A percentile compares a stretch with the other conserved stretches of the same genome.
Evolutionary conservation across 1,140 invertebrate species (phyloP).

Genomic region (Procambarus virginalis): DNA sequence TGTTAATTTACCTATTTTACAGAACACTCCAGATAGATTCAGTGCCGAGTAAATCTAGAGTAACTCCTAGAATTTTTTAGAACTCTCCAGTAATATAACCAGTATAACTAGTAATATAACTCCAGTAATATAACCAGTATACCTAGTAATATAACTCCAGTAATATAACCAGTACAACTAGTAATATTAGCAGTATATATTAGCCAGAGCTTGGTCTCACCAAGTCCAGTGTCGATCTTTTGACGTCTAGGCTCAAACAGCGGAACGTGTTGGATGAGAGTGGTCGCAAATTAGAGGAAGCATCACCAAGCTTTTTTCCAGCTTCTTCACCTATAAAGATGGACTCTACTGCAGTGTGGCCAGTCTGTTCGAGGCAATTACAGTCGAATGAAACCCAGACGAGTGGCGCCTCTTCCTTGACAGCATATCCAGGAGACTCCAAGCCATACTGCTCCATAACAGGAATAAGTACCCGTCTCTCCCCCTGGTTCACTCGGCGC

Average conservation of each 20-base stretch:
- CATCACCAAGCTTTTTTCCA: slow-evolving; percentile 1
- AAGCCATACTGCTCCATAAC: too few relatives aligned
- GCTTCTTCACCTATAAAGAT: slow-evolving; percentile 15
- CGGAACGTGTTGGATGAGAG: slow-evolving; percentile 20
- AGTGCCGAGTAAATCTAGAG: too few relatives aligned
- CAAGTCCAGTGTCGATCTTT: neutral
- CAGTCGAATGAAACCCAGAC: neutral
- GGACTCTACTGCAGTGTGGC: slow-evolving; percentile 9
- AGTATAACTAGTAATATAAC: too few relatives aligned
- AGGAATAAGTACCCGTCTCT: neutral
- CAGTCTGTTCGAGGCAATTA: neutral
- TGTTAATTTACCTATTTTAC: too few relatives aligned
- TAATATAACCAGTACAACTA: too few relatives aligned
- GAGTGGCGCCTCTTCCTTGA: slow-evolving; percentile 6
- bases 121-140: too few relatives aligned
- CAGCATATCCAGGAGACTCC: slow-evolving; percentile 10
- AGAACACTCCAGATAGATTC: too few relatives aligned
- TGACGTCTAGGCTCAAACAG: slow-evolving; percentile 40
- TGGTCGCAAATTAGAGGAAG: slow-evolving; percentile 4
- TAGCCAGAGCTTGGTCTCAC: slow-evolving; percentile 56
- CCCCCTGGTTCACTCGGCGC: neutral
- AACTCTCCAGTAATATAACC: too few relatives aligned
- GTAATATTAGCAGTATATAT: slow-evolving; percentile 43
- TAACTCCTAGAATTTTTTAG: too few relatives aligned
- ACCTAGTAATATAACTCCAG: too few relatives aligned